Conservation (phyloP, 2,888 invertebrate species). For the Torymus texanus region DNA sequence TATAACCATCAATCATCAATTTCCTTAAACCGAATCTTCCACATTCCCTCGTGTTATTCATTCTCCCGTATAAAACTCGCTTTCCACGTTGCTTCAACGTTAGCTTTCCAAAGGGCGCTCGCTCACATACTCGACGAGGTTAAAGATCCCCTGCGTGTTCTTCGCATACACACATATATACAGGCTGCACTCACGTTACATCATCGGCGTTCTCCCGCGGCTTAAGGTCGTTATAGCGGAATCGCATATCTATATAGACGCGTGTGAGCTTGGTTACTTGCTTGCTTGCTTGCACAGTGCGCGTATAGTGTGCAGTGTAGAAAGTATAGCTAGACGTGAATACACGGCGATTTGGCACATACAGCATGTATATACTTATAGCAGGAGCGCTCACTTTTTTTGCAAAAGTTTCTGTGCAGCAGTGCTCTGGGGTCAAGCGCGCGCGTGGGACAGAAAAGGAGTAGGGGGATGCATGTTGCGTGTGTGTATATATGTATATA, state of each 20-base stretch:
- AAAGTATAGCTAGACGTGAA: constrained; percentile 25
- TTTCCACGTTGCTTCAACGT: too few relatives aligned
- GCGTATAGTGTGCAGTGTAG: constrained; percentile 11
- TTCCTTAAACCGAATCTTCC: too few relatives aligned
- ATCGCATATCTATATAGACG: constrained; percentile 35
- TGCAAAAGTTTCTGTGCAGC: too few relatives aligned
- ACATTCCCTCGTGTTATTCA: too few relatives aligned
- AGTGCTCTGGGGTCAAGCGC: too few relatives aligned
- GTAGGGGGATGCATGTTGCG: too few relatives aligned
- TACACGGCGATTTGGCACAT: constrained; percentile 20
- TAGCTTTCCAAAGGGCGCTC: too few relatives aligned
- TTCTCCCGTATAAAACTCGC: too few relatives aligned
- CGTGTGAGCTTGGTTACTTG: too few relatives aligned
- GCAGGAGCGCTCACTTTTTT: constrained; percentile 38
- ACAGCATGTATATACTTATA: background rate
- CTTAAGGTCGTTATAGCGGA: constrained; percentile 54
- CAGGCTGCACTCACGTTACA: constrained; percentile 25
- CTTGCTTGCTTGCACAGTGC: background rate
- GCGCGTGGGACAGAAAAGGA: too few relatives aligned
- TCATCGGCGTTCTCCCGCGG: constrained; percentile 19
- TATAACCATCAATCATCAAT: too few relatives aligned
- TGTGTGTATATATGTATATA: too few relatives aligned
- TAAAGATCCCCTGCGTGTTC: constrained; percentile 20
- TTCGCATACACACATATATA: background rate
- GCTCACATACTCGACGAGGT: background rate